Conservation (phyloP, 2,113 vertebrate genomes). For the Dromas ardeola region DNA sequence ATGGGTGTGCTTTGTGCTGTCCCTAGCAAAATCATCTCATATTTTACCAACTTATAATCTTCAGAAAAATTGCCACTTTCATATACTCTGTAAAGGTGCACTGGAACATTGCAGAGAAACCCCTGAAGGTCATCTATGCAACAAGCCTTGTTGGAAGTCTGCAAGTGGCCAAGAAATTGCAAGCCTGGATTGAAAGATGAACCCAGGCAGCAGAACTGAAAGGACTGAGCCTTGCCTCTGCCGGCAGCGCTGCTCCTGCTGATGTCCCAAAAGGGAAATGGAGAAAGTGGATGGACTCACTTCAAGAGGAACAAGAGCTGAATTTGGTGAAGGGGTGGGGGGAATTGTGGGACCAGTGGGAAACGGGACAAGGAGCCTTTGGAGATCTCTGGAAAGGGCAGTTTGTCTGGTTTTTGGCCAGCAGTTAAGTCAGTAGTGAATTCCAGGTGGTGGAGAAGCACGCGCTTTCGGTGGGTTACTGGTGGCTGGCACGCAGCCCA, state of each 20-base stretch:
- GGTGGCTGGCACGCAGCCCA: not conserved
- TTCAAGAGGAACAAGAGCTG: not conserved
- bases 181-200: not conserved
- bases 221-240: not conserved
- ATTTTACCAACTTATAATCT: not conserved
- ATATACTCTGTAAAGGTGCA: not conserved
- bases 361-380: not conserved
- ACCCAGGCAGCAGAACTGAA: not conserved
- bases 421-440: too few species aligned
- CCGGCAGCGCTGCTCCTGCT: rapidly evolving
- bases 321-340: not conserved
- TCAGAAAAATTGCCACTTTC: not conserved
- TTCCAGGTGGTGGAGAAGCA: not conserved
- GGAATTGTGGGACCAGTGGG: too few species aligned
- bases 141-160: not conserved
- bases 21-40: not conserved
- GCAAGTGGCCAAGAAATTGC: not conserved
- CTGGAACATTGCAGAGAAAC: not conserved
- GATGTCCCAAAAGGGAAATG: not conserved
- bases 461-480: rapidly evolving
- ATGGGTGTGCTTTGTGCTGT: not conserved
- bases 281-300: not conserved
- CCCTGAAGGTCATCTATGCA: not conserved
- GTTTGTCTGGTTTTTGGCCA: not conserved
- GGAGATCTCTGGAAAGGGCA: not conserved